phyloP scores from a whole-genome alignment of 1,140 invertebrate genomes.

The Samia ricini region DNA sequence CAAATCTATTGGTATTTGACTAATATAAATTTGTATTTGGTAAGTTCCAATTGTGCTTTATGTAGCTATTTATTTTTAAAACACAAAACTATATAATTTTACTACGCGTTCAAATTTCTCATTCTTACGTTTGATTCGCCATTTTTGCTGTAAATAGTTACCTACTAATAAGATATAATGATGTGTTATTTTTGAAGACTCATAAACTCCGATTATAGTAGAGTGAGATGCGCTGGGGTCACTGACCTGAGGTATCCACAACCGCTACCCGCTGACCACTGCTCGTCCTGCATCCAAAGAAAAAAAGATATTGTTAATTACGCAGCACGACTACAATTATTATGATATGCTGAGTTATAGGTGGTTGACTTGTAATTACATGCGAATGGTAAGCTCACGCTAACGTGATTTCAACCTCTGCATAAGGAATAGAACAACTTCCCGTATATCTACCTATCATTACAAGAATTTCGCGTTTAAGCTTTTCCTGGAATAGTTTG shows the following conservation, averaged over 20 bases:
- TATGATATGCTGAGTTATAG: constrained; percentile 45
- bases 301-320: constrained; percentile 54
- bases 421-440: constrained; percentile 15
- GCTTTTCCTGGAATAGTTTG: constrained; percentile 21
- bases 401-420: constrained; percentile 24
- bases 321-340: constrained; percentile 18
- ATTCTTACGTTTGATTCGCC: neutral
- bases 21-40: neutral
- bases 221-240: constrained; percentile 51
- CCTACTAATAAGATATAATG: constrained; percentile 68
- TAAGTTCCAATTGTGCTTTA: neutral
- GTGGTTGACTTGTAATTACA: constrained; percentile 38
- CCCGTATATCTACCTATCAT: constrained; percentile 2
- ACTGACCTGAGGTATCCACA: constrained; percentile 62
- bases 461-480: constrained; percentile 22
- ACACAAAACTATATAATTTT: constrained; percentile 34
- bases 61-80: neutral
- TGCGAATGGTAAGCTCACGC: constrained; percentile 14
- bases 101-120: constrained; percentile 39
- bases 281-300: constrained; percentile 54
- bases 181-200: constrained; percentile 66
- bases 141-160: constrained; percentile 56
- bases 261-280: constrained; percentile 52
- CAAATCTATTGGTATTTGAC: too few species aligned
- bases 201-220: constrained; percentile 62